Percentiles rank a stretch among this genome's conserved stretches.
These are phyloP conservation scores for Beaufortia kweichowensis DNA, from an alignment of 2,113 vertebrate genomes.

Conservation along the genomic window DNA sequence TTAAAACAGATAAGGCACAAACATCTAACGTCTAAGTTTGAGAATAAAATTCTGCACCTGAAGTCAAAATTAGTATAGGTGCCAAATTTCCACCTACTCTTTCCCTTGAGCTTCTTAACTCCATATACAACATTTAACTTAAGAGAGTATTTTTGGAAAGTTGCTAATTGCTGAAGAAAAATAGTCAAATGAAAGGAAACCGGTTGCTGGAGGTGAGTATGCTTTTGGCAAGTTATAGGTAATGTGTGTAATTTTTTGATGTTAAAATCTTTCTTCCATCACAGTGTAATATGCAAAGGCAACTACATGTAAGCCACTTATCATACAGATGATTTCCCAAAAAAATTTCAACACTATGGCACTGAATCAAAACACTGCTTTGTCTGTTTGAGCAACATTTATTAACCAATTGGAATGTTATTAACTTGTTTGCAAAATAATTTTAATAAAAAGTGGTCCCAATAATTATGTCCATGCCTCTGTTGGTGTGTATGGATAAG, in stretches of 20 bases:
- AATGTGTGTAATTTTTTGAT: background rate
- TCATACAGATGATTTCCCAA: too few species aligned
- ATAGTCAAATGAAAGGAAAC: background rate
- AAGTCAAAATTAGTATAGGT: too few species aligned
- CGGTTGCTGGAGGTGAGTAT: background rate
- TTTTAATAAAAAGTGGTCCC: too few species aligned
- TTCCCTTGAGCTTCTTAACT: background rate
- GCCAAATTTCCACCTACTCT: background rate
- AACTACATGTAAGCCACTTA: background rate
- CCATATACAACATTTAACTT: background rate
- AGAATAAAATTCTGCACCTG: background rate
- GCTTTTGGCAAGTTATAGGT: too few species aligned
- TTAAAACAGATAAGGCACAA: background rate
- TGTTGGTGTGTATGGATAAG: background rate
- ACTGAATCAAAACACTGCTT: too few species aligned
- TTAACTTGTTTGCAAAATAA: too few species aligned
- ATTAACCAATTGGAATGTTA: too few species aligned
- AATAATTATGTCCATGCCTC: background rate
- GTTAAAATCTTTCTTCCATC: background rate
- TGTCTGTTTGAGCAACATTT: too few species aligned
- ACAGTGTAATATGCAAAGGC: background rate
- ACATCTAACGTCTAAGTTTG: background rate
- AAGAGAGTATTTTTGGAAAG: background rate
- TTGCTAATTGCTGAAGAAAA: background rate
- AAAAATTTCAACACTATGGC: too few species aligned